Base-by-base conservation (phyloP, 2,888 invertebrate genomes). In the Dorcus hopei region DNA sequence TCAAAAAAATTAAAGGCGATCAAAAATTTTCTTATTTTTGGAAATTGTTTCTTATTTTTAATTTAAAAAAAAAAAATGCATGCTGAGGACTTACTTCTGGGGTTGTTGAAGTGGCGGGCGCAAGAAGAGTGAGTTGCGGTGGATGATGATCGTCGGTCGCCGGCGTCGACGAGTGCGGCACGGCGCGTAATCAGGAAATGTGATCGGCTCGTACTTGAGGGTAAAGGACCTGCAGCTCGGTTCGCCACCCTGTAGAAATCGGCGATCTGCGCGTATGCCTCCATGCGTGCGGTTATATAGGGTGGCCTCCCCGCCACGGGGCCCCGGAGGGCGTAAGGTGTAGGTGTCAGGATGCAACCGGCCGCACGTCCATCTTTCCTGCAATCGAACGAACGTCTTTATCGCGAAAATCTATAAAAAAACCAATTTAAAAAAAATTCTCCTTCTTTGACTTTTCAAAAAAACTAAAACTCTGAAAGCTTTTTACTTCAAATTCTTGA, bases 231-330 rank as follows among this genome's bases (percentile, higher is more conserved):
- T 61, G 61, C 57, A 52, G 62, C 61, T 62, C 57, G 58, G 58
- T 58, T 62, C 62, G 56, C 64, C 64, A 62, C 64, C 50, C 56
- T 61, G 57, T 59, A 62, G 64, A 58, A 62, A 61, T 59, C 54
- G 50, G 55, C 56, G 61, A 57, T 65, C 63, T 61, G 65, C 65
- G 65, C 62, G 61, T 63, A 61, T 59, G 47, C 61, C 57, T 61
- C 61, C 60, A 61, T 62, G 59, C 64, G 54, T 57, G 61, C 54
- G 61, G 64, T 64, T 64, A 63, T 65, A 65, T 65, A 65, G 58
- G 43, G 57, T 59, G 58, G 58, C 59, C 63, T 59, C 65, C 61
- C 63, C 65, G 61, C 65, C 64, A 60, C 49, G 58, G 38, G 49
- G 39, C 54, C 45, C 49, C 26, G 38, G 48, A 45, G 52, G 53